Percentiles rank a stretch among this genome's conserved stretches.
Evolutionary conservation across 2,888 invertebrate species (phyloP).

Genomic region (Teleogryllus oceanicus): DNA sequence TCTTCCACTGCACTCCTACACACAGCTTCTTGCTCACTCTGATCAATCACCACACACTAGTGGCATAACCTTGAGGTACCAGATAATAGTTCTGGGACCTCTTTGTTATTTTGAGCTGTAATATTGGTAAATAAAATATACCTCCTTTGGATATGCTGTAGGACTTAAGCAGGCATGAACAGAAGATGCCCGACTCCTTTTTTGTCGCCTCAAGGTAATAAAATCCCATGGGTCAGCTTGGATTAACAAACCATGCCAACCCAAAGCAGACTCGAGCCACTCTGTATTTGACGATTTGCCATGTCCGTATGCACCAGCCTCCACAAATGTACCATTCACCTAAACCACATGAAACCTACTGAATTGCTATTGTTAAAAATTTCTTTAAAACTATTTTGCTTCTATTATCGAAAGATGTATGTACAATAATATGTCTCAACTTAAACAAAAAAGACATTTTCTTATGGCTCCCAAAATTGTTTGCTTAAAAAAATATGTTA

Average conservation of each 20-base stretch:
- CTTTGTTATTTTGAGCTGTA: no score
- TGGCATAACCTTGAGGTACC: no score
- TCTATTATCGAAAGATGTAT: background rate
- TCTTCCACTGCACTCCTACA: no score
- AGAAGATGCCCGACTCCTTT: conserved; percentile 55
- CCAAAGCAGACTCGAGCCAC: conserved; percentile 66
- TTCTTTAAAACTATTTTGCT: no score
- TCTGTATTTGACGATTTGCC: conserved; percentile 62
- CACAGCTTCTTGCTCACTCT: no score
- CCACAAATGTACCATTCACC: conserved; percentile 70
- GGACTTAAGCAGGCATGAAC: conserved; percentile 78
- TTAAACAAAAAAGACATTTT: no score
- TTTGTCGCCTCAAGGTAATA: conserved; percentile 60
- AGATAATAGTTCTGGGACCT: no score
- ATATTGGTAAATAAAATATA: conserved; percentile 41
- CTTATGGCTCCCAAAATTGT: no score
- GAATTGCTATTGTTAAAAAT: no score
- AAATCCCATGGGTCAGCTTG: conserved; percentile 76
- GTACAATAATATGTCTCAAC: background rate
- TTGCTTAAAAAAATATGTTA: no score
- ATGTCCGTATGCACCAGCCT: conserved; percentile 60
- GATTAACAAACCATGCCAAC: conserved; percentile 72
- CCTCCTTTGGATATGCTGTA: conserved; percentile 72
- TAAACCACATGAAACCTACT: conserved; percentile 41
- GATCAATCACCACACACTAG: no score